These are phyloP conservation scores for Orchesella cincta DNA, from an alignment of 1,140 invertebrate genomes.

Conservation along the genomic window DNA sequence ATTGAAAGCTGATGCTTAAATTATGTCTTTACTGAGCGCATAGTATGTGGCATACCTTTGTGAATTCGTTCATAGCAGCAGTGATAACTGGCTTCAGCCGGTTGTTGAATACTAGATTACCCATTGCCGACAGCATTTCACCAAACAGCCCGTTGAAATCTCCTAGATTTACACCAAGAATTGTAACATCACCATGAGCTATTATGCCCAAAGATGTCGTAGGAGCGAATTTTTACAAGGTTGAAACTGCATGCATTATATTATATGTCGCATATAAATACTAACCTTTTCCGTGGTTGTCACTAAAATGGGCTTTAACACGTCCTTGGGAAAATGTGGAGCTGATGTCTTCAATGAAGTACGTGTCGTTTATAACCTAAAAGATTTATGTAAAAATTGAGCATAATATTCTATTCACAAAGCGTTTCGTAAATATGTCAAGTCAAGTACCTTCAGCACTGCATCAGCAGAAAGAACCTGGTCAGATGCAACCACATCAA, in stretches of 20 bases:
- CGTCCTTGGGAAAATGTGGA: background rate
- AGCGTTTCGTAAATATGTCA: background rate
- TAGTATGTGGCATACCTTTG: constrained; percentile 19
- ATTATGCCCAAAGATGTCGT: background rate
- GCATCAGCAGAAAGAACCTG: constrained; percentile 3
- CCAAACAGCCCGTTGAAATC: constrained; percentile 30
- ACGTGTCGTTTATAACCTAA: constrained; percentile 13
- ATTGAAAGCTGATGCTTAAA: background rate
- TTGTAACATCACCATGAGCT: background rate
- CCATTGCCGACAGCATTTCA: constrained; percentile 36
- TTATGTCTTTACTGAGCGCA: background rate
- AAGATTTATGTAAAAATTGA: too few relatives aligned
- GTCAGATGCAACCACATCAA: background rate
- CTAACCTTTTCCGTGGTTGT: background rate
- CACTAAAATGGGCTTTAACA: constrained; percentile 7
- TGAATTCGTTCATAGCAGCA: constrained; percentile 28
- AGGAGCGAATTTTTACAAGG: background rate
- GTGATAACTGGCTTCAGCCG: constrained; percentile 34
- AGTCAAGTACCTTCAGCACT: background rate
- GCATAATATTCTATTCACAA: background rate
- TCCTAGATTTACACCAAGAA: background rate
- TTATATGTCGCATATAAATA: background rate
- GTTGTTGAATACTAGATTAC: constrained; percentile 34
- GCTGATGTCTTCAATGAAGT: constrained; percentile 22
- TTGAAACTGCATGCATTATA: background rate